Evolutionary conservation across 2,113 vertebrate genomes (phyloP), one percentile per base, ranked within the genome.

Genomic region (Charina bottae): DNA sequence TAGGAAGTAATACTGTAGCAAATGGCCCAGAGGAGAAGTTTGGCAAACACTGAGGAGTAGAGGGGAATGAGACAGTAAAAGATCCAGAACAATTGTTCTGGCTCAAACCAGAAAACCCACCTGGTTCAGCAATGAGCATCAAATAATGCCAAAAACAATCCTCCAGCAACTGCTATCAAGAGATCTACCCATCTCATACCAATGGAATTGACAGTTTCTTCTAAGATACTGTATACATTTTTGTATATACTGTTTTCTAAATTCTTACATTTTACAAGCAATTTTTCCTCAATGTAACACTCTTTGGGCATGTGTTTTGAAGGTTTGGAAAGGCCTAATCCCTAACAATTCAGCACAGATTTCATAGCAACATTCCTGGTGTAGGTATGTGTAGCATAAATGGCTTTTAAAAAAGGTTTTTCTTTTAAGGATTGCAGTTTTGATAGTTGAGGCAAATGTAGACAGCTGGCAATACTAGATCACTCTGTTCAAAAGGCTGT

Each of bases 381-480:
- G 7, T n/a, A 28, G 7, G 60, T 13, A 11, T 8, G 26, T 42
- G 53, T 9, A 23, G 4, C 17, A 33, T 60, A 53, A 54, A 58
- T 62, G 58, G 10, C 5, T 49, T 83, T 21, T 23, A 3, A 33
- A 15, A 56, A 56, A n/a, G 56, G 37, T 64, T 72, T 72, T 72
- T 37, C 15, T 37, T 72, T 37, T 72, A 72, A 72, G 37, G 33
- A 92, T 89, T 62, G 42, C 24, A 84, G 87, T 87, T 84, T 53
- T 92, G 72, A 46, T 89, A 88, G 86, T 88, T 96, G 95, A 96
- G 94, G 93, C 94, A 97, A 94, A 96, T 91, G 93, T 46, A 96
- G 94, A 94, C 97, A 97, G 97, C 95, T 98, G 96, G 95, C 97
- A 97, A 95, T 93, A 96, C 96, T 96, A 97, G 95, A 95, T 94